Evolutionary conservation across 23 tunicate species (phyloP), one percentile per base, ranked within the genome.

Genomic region (Ascidia mentula): DNA sequence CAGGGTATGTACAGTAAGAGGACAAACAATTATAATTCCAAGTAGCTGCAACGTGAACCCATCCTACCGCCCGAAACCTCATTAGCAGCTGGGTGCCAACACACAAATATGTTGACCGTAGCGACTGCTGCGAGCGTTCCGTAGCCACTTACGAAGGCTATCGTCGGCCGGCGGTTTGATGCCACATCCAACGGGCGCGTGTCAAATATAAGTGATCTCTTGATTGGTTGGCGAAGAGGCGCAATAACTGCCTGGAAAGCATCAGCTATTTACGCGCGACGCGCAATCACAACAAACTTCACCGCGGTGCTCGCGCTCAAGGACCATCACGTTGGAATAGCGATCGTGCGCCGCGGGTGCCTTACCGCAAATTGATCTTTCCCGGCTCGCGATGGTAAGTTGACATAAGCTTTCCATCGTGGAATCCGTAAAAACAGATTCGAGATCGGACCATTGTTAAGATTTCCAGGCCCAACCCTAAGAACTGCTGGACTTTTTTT

Each of bases 121-220:
- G 22, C 28, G 22, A 1, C 12, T 53, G 12, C 65, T 26, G 13
- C 13, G 65, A 1, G 22, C 24, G 65, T 26, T 3, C 24, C 65
- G 65, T 53, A 26, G 65, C 65, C 65, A 53, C 65, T 53, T 53
- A n/a, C n/a, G 28, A 53, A 53, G 28, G 65, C 2, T 28, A 53
- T 53, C 65, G 65, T 20, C 65, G 13, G 28, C 65, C 28, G 53
- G 65, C 65, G 13, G 24, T 28, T 53, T 53, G 65, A 53, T 53
- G 65, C 65, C 65, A 53, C 65, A 53, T 53, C 65, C 7, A 53
- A 6, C 65, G 65, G 13, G 65, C 65, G 65, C 24, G 65, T 53
- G 65, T 53, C 65, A 53, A 53, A 26, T 53, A 9, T 53, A 53
- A 53, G 65, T 53, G 65, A 53, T 53, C 65, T 53, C 65, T 26